Base-by-base conservation (phyloP, 30 jellyfish, hydroid and myxozoan genomes). In the Chrysaora quinquecirrha region DNA sequence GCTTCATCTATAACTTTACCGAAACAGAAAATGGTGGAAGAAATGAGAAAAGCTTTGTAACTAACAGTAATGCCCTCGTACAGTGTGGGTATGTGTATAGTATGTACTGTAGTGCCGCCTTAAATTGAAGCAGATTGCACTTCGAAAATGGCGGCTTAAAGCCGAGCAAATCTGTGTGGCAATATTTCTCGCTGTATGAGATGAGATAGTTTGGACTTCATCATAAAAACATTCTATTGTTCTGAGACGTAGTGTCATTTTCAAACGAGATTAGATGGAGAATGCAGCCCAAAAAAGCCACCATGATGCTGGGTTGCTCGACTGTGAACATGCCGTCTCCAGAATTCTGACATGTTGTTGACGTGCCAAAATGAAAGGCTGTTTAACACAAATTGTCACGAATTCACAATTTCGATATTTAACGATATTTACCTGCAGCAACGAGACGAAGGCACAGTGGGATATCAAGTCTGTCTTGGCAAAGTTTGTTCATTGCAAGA, bases 351-450 rank as follows among this genome's bases (percentile, higher is more conserved):
- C 92, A 82, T 50, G 75, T 82, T 48, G 92, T 69, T 70, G 92
- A 82, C 61, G 92, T 69, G 92, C 54, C 83, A 82, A 50, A 82
- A 82, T 82, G 73, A 75, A 58, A 34, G 92, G 85, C 78, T 82
- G 92, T 82, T 82, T 82, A 69, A 70, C 85, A 74, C 92, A 71
- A 73, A 67, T 82, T 68, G 85, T 69, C 85, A 82, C 92, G 78
- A 54, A 67, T 82, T 82, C 32, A 38, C 35, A 33, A 80, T 21
- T 80, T 64, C 32, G 48, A 61, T 54, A 38, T 80, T 63, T 48
- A 31, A 43, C 32, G 48, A 61, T 54, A 38, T 80, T 63, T 48
- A 31, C 76, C 35, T 71, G 31, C 31, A 32, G 21, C 62, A 38
- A 10, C 83, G 92, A 68, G 92, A 82, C 92, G 85, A 21, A 33